phyloP scores from a whole-genome alignment of 2,797 vertebrate species.

The Serranus cabrilla region DNA sequence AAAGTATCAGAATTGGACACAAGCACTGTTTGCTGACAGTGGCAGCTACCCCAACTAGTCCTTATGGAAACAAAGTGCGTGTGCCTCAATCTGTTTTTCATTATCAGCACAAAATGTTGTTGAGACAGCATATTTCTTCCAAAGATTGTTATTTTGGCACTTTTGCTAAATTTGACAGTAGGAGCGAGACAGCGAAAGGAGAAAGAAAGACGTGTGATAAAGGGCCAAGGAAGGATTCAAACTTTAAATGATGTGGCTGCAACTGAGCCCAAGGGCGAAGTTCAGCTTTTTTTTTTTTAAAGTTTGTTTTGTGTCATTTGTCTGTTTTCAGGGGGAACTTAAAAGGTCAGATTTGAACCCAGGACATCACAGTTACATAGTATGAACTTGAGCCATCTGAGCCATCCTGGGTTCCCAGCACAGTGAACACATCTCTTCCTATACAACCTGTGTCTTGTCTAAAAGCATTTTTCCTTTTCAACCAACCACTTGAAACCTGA shows the following conservation, averaged over 20 bases:
- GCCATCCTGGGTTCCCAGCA: background rate
- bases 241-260: conserved; percentile 16
- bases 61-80: conserved; percentile 37
- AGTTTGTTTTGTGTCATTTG: conserved; percentile 5
- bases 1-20: conserved; percentile 19
- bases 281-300: background rate
- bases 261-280: conserved; percentile 2
- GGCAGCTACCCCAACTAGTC: conserved; percentile 29
- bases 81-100: conserved; percentile 38
- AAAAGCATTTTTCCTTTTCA: background rate
- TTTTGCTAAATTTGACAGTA: conserved; percentile 50
- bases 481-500: background rate
- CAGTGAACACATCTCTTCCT: background rate
- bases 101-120: conserved; percentile 57
- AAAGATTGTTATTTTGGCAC: conserved; percentile 52
- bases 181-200: conserved; percentile 23
- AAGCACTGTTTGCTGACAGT: conserved; percentile 38
- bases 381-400: background rate
- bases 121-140: conserved; percentile 51
- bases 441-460: background rate
- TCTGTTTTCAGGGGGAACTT: conserved; percentile 1
- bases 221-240: conserved; percentile 17
- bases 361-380: background rate
- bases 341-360: background rate
- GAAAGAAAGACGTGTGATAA: conserved; percentile 28